Base-by-base conservation (phyloP, 30 jellyfish, hydroid and myxozoan genomes). In the Sanderia malayensis region DNA sequence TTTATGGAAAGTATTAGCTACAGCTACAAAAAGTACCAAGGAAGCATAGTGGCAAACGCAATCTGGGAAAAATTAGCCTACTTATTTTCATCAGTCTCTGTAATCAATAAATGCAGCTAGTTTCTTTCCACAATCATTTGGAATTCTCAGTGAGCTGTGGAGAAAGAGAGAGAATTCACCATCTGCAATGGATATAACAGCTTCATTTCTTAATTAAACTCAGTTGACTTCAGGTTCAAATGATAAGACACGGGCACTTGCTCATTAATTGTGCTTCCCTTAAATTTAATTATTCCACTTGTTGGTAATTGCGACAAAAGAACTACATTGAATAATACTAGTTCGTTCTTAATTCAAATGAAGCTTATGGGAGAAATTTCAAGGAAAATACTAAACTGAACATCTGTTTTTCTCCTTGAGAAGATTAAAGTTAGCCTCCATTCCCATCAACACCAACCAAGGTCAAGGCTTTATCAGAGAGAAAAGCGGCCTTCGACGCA, bases 61-160 rank as follows among this genome's bases (percentile, higher is more conserved):
- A n/a, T n/a, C n/a, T n/a, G n/a, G n/a, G n/a, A n/a, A n/a, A n/a
- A n/a, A n/a, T n/a, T n/a, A n/a, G n/a, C n/a, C n/a, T n/a, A n/a
- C 63, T 22, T 33, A 27, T 17, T 37, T 37, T 37, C 13, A 30
- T 74, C 68, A 76, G 22, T 76, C 87, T 26, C 80, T 46, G 45
- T 61, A 76, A 30, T 76, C 87, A 17, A 61, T 32, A 37, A 76
- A 76, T 17, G 87, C 59, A 46, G 58, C 80, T 1, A 76, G 71
- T 10, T 80, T 68, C 34, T 49, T 76, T 29, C 80, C 47, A 64
- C 20, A 63, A 34, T 76, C 87, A 34, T 69, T 62, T 44, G 87
- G 87, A 28, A 76, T 46, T 25, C 87, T 41, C 60, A 76, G 60
- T 13, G 87, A 76, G 2, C 87, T 76, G 64, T 6, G 15, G 8